A percentile compares a stretch with the other conserved stretches of the same genome.
These are phyloP conservation scores for Fregata magnificens DNA, from an alignment of 2,113 vertebrate species.

Conservation along the genomic window DNA sequence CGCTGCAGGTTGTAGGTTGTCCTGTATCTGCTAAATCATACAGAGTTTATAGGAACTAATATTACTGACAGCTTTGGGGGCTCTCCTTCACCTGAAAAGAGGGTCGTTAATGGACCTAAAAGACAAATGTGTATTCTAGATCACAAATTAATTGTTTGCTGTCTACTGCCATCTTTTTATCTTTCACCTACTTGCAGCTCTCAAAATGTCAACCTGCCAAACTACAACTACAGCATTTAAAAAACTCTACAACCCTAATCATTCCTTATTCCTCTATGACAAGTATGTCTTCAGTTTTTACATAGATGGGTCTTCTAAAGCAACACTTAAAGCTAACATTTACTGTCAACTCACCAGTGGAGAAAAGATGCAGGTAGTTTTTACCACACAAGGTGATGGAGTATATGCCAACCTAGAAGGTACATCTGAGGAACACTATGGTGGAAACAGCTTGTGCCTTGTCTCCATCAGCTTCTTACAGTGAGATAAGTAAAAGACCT, in stretches of 20 bases:
- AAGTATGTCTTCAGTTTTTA: neutral
- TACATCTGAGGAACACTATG: neutral
- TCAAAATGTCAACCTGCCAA: neutral
- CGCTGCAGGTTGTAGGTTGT: neutral
- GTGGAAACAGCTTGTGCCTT: neutral
- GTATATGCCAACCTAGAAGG: neutral
- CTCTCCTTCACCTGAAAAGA: neutral
- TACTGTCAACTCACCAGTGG: neutral
- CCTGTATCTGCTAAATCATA: neutral
- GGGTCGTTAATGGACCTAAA: neutral
- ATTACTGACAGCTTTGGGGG: neutral
- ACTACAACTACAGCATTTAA: neutral
- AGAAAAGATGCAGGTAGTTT: neutral
- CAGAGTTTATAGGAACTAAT: neutral
- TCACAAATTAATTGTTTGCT: neutral
- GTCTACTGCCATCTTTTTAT: neutral
- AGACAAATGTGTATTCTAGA: neutral
- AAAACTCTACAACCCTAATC: neutral
- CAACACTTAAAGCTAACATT: neutral
- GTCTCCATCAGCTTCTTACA: neutral
- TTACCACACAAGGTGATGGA: neutral
- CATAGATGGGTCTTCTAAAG: neutral
- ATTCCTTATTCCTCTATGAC: neutral
- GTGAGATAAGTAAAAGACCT: neutral
- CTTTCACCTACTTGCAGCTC: neutral